These are phyloP conservation scores for Chalcis sispes DNA, from an alignment of 2,888 invertebrate genomes.

Conservation along the genomic window DNA sequence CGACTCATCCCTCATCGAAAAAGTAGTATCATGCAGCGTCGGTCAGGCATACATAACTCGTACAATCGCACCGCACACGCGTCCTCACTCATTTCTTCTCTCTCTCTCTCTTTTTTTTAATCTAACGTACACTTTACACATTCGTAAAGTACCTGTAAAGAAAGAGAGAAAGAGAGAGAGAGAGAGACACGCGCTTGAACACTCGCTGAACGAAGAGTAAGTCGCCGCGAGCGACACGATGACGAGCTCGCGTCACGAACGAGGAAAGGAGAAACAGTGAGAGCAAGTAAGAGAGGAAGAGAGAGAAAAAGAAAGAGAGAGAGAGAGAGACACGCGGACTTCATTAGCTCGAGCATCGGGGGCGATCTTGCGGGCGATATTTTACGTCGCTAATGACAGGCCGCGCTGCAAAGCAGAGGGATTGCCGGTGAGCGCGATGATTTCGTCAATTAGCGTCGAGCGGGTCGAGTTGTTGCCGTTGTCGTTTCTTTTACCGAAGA, in stretches of 20 bases:
- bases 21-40: conserved; percentile 47
- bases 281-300: neutral
- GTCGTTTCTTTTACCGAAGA: no score
- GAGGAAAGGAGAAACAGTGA: no score
- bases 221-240: conserved; percentile 30
- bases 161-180: no score
- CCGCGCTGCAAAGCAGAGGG: neutral
- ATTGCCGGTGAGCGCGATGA: conserved; percentile 29
- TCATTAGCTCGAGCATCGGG: conserved; percentile 55
- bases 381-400: conserved; percentile 46
- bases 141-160: no score
- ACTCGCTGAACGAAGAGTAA: conserved; percentile 7
- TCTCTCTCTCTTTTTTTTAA: neutral
- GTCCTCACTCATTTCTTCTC: conserved; percentile 3
- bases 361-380: conserved; percentile 54
- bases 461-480: no score
- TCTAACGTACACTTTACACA: no score
- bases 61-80: conserved; percentile 9
- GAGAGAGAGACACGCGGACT: conserved; percentile 53
- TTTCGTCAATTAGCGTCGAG: conserved; percentile 52
- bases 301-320: conserved; percentile 47
- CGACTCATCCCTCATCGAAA: conserved; percentile 11
- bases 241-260: conserved; percentile 34
- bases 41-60: conserved; percentile 26
- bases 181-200: neutral